These are phyloP conservation scores for Psilopsiagon aymara DNA, from an alignment of 2,113 vertebrate species.

Conservation along the genomic window DNA sequence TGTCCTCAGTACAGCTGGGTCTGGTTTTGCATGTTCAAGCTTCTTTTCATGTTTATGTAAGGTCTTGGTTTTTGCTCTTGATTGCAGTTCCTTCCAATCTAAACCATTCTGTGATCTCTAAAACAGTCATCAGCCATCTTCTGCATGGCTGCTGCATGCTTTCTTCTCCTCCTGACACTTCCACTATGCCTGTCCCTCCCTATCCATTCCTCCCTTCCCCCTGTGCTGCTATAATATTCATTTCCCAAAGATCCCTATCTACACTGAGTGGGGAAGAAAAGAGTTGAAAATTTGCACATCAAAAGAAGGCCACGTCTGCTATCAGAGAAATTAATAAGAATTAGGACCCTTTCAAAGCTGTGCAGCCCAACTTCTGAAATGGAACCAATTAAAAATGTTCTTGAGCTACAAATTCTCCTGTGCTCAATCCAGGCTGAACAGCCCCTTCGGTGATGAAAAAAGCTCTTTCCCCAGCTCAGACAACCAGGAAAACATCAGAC, in stretches of 20 bases:
- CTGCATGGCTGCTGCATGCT: not conserved
- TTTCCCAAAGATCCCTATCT: slow-evolving; percentile 41
- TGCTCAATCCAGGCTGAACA: not conserved
- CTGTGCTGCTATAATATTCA: not conserved
- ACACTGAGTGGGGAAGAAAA: not conserved
- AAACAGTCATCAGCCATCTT: not conserved
- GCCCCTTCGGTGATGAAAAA: not conserved
- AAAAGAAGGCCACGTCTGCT: slow-evolving; percentile 35
- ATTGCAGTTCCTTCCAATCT: not conserved
- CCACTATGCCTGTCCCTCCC: not conserved
- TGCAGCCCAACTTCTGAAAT: not conserved
- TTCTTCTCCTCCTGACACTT: not conserved
- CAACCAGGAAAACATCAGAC: not conserved
- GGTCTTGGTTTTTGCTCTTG: not conserved
- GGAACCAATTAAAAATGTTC: slow-evolving; percentile 57
- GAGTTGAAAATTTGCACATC: slow-evolving; percentile 58
- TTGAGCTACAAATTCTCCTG: not conserved
- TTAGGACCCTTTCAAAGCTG: slow-evolving; percentile 27
- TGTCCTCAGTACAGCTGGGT: not conserved
- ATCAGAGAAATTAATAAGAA: slow-evolving; percentile 55
- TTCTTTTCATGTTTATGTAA: not conserved
- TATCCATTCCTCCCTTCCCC: not conserved
- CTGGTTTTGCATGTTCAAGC: not conserved
- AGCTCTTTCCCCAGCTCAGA: not conserved
- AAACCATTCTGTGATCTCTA: not conserved